phyloP scores from a whole-genome alignment of 1,140 invertebrate species.

The Lordiphosa clarofinis region DNA sequence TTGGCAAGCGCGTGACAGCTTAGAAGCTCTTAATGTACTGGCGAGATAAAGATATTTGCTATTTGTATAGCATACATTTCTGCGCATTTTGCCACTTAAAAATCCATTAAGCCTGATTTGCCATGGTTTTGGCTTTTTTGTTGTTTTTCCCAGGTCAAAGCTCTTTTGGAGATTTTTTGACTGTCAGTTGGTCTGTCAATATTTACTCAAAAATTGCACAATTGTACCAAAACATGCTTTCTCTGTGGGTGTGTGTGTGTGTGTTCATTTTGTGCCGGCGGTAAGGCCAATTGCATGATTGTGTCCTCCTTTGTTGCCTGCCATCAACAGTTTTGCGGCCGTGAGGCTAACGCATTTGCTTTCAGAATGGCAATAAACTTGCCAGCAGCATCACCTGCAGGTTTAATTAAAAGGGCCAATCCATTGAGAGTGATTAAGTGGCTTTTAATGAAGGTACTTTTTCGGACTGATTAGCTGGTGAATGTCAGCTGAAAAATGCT shows the following conservation, averaged over 20 bases:
- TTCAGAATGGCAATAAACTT: neutral
- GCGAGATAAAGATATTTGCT: constrained; percentile 3
- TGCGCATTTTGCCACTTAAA: constrained; percentile 36
- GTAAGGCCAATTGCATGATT: neutral
- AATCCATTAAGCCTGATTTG: constrained; percentile 47
- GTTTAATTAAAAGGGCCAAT: constrained; percentile 37
- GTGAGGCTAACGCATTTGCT: neutral
- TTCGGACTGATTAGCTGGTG: constrained; percentile 8
- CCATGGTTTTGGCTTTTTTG: neutral
- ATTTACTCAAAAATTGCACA: too few species aligned
- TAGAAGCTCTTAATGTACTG: constrained; percentile 15
- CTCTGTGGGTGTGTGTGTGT: too few species aligned
- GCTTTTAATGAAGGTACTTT: constrained; percentile 44
- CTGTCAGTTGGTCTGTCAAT: neutral
- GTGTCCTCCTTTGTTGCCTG: neutral
- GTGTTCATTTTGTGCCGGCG: neutral
- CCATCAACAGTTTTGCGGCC: neutral
- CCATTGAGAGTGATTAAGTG: constrained; percentile 49
- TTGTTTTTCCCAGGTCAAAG: constrained; percentile 6
- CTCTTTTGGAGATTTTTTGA: neutral
- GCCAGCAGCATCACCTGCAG: constrained; percentile 21
- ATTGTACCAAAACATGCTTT: too few species aligned
- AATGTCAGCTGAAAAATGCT: too few species aligned
- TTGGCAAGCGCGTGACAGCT: too few species aligned
- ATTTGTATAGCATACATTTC: constrained; percentile 16